phyloP scores from a whole-genome alignment of 2,113 vertebrate species.

The Lathamus discolor region DNA sequence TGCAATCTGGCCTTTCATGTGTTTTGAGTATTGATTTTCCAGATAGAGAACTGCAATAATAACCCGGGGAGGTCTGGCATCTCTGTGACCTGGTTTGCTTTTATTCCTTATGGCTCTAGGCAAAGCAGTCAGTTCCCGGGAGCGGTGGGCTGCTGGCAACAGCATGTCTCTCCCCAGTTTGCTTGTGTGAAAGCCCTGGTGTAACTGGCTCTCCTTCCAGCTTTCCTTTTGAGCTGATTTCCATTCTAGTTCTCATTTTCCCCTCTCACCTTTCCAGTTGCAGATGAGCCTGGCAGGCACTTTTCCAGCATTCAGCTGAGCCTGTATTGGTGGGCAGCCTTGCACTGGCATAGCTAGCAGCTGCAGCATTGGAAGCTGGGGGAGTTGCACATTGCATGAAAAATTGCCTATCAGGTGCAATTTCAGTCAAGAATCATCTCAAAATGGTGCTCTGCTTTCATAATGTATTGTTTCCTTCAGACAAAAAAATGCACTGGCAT shows the following conservation, averaged over 20 bases:
- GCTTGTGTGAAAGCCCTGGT: neutral
- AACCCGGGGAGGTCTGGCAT: neutral
- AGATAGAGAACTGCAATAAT: neutral
- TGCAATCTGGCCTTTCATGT: neutral
- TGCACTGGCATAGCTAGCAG: accelerated
- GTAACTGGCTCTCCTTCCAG: neutral
- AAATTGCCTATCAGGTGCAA: neutral
- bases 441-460: neutral
- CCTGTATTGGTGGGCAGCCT: neutral
- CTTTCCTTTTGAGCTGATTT: neutral
- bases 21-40: slow-evolving; percentile 30
- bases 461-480: neutral
- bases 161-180: neutral
- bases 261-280: neutral
- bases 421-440: neutral
- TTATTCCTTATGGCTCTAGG: neutral
- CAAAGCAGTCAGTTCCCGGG: neutral
- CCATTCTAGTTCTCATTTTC: neutral
- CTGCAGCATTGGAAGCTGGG: neutral
- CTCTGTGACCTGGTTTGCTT: neutral
- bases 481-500: neutral
- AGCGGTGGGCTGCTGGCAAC: neutral
- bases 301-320: neutral
- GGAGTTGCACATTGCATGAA: accelerated
- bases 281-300: accelerated